phyloP scores from a whole-genome alignment of 2,888 invertebrate genomes.

The Zeuzera pyrina region DNA sequence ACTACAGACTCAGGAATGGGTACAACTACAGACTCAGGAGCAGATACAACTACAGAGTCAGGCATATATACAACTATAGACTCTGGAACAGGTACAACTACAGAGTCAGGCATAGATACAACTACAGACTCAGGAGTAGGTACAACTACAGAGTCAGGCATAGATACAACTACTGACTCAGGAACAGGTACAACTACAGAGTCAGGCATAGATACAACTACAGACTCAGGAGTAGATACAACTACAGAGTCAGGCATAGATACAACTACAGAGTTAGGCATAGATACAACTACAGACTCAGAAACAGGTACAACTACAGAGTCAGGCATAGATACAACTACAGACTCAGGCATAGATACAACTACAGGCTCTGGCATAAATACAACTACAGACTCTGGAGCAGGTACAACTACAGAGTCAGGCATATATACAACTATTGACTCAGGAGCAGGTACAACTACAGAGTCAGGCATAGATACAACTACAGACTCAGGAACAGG shows the following conservation, averaged over 20 bases:
- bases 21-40: neutral
- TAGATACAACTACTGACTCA: constrained; percentile 6
- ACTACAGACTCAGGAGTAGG: neutral
- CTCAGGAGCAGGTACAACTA: neutral
- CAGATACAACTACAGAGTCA: constrained; percentile 6
- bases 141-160: constrained; percentile 8
- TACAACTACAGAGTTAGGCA: neutral
- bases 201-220: constrained; percentile 4
- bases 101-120: neutral
- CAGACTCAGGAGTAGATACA: constrained; percentile 3
- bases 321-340: constrained; percentile 5
- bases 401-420: neutral
- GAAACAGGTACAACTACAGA: constrained; percentile 7
- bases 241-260: neutral
- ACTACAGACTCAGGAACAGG: neutral
- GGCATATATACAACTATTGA: neutral
- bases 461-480: neutral
- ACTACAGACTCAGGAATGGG: constrained; percentile 2
- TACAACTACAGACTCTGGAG: constrained; percentile 6
- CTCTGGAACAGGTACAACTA: constrained; percentile 3
- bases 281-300: constrained; percentile 6
- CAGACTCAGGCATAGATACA: constrained; percentile 6
- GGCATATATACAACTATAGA: constrained; percentile 8
- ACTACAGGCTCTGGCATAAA: constrained; percentile 5
- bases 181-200: constrained; percentile 4